phyloP scores from a whole-genome alignment of 2,888 invertebrate species.

The Himalopsyche tibetana region DNA sequence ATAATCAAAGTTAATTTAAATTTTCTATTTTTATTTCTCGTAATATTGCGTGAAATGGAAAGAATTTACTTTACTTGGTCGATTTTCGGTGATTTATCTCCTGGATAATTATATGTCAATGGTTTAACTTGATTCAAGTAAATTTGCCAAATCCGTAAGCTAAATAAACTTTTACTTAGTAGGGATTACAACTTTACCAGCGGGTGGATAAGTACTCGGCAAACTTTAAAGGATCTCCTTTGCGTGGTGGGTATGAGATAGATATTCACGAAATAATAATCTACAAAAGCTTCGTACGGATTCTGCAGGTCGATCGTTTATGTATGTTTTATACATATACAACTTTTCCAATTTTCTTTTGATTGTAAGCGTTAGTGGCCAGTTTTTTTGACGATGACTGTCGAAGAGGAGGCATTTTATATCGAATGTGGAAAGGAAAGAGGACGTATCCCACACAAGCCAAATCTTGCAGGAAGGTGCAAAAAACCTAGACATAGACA shows the following conservation, averaged over 20 bases:
- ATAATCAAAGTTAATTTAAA: too few species aligned
- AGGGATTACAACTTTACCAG: constrained; percentile 20
- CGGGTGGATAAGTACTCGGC: constrained; percentile 7
- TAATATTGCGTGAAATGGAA: background rate
- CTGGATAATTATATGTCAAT: constrained; percentile 13
- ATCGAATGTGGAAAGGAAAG: too few species aligned
- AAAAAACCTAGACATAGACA: too few species aligned
- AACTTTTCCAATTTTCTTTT: too few species aligned
- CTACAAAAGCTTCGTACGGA: background rate
- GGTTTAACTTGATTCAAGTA: constrained; percentile 4
- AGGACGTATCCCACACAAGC: too few species aligned
- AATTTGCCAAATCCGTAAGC: constrained; percentile 1
- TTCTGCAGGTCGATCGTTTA: background rate
- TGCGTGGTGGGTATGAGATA: background rate
- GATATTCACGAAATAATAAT: constrained; percentile 14
- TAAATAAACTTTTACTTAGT: constrained; percentile 14
- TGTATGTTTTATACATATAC: background rate
- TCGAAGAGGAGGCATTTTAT: too few species aligned
- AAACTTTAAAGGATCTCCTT: constrained; percentile 8
- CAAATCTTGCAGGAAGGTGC: too few species aligned
- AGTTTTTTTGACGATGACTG: too few species aligned
- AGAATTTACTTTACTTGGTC: background rate
- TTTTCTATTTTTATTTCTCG: too few species aligned
- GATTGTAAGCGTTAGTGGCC: too few species aligned
- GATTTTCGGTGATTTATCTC: constrained; percentile 13